A percentile compares a stretch with the other conserved stretches of the same genome.
These are phyloP conservation scores for Digitonthophagus gazella DNA, from an alignment of 2,888 invertebrate species.

Conservation along the genomic window DNA sequence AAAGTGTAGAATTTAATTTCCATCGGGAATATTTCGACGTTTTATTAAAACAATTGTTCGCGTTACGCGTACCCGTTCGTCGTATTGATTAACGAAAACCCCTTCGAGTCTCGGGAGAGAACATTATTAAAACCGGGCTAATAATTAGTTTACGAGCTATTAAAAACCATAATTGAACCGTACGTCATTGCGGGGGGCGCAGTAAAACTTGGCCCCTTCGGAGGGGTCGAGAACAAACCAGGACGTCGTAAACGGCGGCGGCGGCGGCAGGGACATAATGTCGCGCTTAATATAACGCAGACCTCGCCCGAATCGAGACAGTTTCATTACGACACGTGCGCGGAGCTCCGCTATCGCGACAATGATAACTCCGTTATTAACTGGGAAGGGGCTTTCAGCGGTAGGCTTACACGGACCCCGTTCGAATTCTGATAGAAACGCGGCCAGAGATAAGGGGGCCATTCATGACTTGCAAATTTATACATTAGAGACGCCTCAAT, in stretches of 20 bases:
- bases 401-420: neutral
- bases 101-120: neutral
- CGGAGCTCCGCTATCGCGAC: slow-evolving; percentile 12
- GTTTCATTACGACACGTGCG: slow-evolving; percentile 10
- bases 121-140: slow-evolving; percentile 10
- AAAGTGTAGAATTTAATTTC: neutral
- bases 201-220: neutral
- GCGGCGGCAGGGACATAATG: slow-evolving; percentile 11
- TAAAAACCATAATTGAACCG: slow-evolving; percentile 17
- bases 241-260: neutral
- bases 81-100: neutral
- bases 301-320: slow-evolving; percentile 7
- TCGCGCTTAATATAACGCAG: slow-evolving; percentile 16
- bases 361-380: slow-evolving; percentile 18
- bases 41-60: neutral
- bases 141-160: slow-evolving; percentile 15
- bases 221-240: neutral
- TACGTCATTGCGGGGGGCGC: neutral
- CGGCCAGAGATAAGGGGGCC: neutral
- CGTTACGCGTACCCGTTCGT: neutral
- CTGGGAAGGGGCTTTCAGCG: neutral
- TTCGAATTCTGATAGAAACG: neutral
- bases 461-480: slow-evolving; percentile 17
- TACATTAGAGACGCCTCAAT: slow-evolving; percentile 2
- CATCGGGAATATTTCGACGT: neutral